Percentiles rank a stretch among this genome's conserved stretches.
These are phyloP conservation scores for Apodemus agrarius DNA, from an alignment of 2,797 vertebrate genomes.

Conservation along the genomic window DNA sequence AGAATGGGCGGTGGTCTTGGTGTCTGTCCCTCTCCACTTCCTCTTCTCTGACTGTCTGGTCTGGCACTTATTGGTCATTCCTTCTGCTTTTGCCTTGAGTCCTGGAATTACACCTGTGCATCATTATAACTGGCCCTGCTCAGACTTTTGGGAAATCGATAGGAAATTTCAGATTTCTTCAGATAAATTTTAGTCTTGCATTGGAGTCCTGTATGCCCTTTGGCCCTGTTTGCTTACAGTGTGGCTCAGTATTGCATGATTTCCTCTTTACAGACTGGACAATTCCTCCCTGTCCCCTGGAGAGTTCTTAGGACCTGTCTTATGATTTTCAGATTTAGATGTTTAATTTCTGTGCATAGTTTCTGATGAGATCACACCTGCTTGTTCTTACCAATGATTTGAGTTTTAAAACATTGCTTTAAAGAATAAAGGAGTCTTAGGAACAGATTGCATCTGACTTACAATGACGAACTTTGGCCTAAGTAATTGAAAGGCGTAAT, in stretches of 20 bases:
- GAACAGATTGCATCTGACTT: background rate
- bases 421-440: slow-evolving; percentile 50
- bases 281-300: background rate
- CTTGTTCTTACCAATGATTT: background rate
- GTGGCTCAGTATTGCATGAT: background rate
- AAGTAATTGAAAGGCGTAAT: background rate
- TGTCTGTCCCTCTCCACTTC: background rate
- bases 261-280: slow-evolving; percentile 17
- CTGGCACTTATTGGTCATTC: background rate
- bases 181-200: background rate
- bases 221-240: slow-evolving; percentile 46
- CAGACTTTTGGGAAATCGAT: slow-evolving; percentile 70
- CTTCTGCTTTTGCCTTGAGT: background rate
- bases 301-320: slow-evolving; percentile 15
- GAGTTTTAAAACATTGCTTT: background rate
- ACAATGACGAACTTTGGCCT: slow-evolving; percentile 16
- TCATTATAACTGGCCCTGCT: background rate
- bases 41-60: background rate
- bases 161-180: slow-evolving; percentile 12
- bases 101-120: background rate
- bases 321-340: slow-evolving; percentile 45
- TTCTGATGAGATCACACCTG: slow-evolving; percentile 37
- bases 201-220: slow-evolving; percentile 3
- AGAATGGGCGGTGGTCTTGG: background rate
- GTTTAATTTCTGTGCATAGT: slow-evolving; percentile 46